Evolutionary conservation across 1,140 invertebrate genomes (phyloP), one percentile per base, ranked within the genome.

Genomic region (Meloidogyne hapla): DNA sequence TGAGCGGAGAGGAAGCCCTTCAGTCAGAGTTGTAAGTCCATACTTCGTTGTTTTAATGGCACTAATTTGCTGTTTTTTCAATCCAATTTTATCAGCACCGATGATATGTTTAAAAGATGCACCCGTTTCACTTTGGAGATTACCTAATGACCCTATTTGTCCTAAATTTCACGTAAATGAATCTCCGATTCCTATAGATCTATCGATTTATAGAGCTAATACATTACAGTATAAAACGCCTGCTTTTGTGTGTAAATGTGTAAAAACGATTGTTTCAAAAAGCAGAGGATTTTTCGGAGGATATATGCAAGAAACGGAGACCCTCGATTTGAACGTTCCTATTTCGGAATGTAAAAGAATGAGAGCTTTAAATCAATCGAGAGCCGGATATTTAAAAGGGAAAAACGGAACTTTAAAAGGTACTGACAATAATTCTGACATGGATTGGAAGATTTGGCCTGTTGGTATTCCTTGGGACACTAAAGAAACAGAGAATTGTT

Each of bases 401-500:
- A 70, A 70, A 45, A 48, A 48, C 1, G 33, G 33, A 38, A 13
- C 69, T 0, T 23, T 70, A 1, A 5, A n/a, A n/a, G 42, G n/a
- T 10, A 70, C 26, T 13, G 38, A 28, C 8, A 25, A 70, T 38
- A 45, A 40, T 33, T 5, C 56, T 10, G 69, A 70, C 1, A 48
- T 70, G 9, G 69, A 48, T 13, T 70, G 69, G 69, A 48, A n/a
- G 5, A 10, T 42, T 15, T 70, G 69, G 69, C 69, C 69, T 10
- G 18, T 70, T 21, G 69, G 69, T 2, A 56, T 70, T 5, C 23
- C 56, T 70, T 70, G 69, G 69, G 1, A 10, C 0, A 61, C 3
- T 1, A 28, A 25, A 3, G 26, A 70, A 10, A 38, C 56, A 10
- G 13, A 26, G 15, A 70, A 70, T 70, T 70, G 69, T 56, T 70